A percentile compares a stretch with the other conserved stretches of the same genome.
Conservation (phyloP, 2,888 invertebrate genomes). For the Euzophera pinguis region DNA sequence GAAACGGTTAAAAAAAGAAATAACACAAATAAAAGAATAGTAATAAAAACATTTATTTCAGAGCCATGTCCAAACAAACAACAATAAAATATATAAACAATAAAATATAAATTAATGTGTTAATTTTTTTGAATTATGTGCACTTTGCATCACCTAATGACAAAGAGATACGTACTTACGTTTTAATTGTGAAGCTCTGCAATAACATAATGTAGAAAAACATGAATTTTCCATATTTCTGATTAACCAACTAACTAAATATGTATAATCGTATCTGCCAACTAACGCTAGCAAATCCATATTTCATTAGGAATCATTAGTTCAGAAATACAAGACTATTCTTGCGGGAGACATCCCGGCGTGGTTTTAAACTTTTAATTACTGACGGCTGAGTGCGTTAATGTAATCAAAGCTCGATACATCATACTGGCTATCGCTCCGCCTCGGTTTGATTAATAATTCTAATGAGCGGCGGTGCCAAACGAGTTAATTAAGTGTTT, state of each 20-base stretch:
- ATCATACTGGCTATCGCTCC: constrained; percentile 74
- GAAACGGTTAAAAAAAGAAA: too few relatives aligned
- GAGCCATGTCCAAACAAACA: too few relatives aligned
- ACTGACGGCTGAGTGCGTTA: constrained; percentile 65
- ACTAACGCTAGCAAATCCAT: constrained; percentile 36
- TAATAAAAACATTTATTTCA: too few relatives aligned
- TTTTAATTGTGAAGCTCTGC: too few relatives aligned
- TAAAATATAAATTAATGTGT: too few relatives aligned
- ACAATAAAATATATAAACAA: too few relatives aligned
- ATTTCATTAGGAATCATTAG: constrained; percentile 52
- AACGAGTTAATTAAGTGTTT: constrained; percentile 79
- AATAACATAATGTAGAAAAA: too few relatives aligned
- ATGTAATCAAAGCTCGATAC: constrained; percentile 79
- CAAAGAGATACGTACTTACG: too few relatives aligned
- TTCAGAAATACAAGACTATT: constrained; percentile 26
- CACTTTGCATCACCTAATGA: too few relatives aligned
- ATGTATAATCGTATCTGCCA: constrained; percentile 31
- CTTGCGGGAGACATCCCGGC: constrained; percentile 51
- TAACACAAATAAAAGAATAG: too few relatives aligned
- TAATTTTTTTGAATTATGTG: too few relatives aligned
- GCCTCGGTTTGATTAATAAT: constrained; percentile 77
- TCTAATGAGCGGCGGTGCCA: constrained; percentile 79
- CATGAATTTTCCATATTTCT: background rate
- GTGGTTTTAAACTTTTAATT: constrained; percentile 77
- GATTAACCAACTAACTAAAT: background rate